Conservation (phyloP, 2,888 invertebrate genomes). For the Adineta ricciae region DNA sequence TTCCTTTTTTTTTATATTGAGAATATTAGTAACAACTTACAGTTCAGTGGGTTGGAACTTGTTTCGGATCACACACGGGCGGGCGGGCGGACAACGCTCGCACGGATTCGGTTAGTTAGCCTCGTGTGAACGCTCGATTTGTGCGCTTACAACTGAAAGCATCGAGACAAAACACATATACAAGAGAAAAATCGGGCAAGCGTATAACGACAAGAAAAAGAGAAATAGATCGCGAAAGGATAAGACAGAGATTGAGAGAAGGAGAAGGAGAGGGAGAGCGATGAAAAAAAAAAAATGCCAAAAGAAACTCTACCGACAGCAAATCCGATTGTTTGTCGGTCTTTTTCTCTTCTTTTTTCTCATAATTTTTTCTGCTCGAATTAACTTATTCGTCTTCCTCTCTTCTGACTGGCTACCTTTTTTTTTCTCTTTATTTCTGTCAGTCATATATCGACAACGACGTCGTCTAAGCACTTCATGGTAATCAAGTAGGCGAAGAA, state of each 20-base stretch:
- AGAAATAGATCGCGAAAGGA: conserved; percentile 16
- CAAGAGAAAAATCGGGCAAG: conserved; percentile 7
- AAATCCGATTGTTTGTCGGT: conserved; percentile 23
- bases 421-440: neutral
- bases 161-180: conserved; percentile 11
- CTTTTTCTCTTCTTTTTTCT: neutral
- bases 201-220: conserved; percentile 8
- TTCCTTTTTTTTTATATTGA: neutral
- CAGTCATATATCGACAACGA: neutral
- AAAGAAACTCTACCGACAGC: neutral
- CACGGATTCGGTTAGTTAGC: conserved; percentile 15
- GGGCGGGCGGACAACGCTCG: conserved; percentile 13
- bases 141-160: conserved; percentile 6
- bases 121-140: neutral
- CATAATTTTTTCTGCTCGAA: neutral
- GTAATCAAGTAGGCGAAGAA: conserved; percentile 6
- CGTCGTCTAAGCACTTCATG: neutral
- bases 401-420: neutral
- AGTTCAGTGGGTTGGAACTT: conserved; percentile 22
- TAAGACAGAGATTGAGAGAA: neutral
- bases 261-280: neutral
- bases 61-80: conserved; percentile 8
- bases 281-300: neutral
- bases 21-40: conserved; percentile 15
- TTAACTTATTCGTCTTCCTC: neutral